These are phyloP conservation scores for Pachydiplax longipennis DNA, from an alignment of 2,888 invertebrate species.

Conservation along the genomic window DNA sequence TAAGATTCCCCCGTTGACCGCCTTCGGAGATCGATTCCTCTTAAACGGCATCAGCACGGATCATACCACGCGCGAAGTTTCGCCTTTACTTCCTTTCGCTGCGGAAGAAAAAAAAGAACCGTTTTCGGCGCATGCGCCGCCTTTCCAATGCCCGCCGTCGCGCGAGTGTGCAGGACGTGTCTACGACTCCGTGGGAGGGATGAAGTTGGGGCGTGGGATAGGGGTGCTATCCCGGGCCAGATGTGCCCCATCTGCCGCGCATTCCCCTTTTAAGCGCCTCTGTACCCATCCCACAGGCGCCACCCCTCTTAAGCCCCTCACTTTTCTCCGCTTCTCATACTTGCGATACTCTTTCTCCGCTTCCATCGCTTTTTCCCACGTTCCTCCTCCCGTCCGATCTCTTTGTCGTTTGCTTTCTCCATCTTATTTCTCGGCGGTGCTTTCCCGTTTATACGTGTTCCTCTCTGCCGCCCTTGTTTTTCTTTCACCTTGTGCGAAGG, in stretches of 20 bases:
- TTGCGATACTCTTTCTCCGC: background rate
- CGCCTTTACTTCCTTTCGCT: background rate
- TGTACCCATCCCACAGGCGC: background rate
- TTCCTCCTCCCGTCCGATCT: background rate
- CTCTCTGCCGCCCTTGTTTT: too few relatives aligned
- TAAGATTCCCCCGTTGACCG: too few relatives aligned
- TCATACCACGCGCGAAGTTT: background rate
- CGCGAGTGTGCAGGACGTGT: slow-evolving; percentile 32
- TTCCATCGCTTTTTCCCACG: background rate
- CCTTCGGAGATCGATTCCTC: background rate
- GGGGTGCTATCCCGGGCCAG: slow-evolving; percentile 20
- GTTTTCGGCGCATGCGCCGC: background rate
- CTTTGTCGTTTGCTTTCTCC: background rate
- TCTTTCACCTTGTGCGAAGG: too few relatives aligned
- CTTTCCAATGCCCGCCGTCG: background rate
- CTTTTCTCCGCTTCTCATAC: too few relatives aligned
- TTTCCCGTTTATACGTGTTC: too few relatives aligned
- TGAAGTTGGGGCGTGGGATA: background rate
- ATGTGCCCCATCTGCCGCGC: slow-evolving; percentile 36
- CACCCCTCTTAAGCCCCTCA: background rate
- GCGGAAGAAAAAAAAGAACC: background rate
- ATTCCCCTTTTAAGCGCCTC: background rate
- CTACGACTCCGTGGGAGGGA: background rate
- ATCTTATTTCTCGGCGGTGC: background rate
- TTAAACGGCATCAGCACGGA: background rate